These are phyloP conservation scores for Chesias legatella DNA, from an alignment of 2,888 invertebrate genomes.

Conservation along the genomic window DNA sequence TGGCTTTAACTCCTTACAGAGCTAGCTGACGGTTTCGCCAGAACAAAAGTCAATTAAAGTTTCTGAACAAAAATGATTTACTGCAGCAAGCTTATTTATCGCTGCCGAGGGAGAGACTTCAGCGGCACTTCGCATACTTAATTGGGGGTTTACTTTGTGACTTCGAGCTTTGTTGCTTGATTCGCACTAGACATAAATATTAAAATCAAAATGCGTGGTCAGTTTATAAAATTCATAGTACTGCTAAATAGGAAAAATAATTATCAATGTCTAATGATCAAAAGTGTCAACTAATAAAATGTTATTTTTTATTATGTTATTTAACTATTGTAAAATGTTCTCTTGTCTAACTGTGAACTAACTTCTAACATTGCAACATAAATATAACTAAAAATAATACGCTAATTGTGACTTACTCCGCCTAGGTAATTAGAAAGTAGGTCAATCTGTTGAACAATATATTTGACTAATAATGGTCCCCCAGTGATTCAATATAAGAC, in stretches of 20 bases:
- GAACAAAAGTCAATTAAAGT: not conserved
- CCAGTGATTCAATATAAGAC: slow-evolving; percentile 27
- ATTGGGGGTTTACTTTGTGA: not conserved
- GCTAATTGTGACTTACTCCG: too few species aligned
- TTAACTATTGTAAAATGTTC: too few species aligned
- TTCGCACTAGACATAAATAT: not conserved
- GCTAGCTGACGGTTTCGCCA: not conserved
- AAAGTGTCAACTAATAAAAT: too few species aligned
- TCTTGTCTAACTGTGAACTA: too few species aligned
- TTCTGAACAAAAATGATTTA: not conserved
- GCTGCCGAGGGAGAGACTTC: not conserved
- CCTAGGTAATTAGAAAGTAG: slow-evolving; percentile 15
- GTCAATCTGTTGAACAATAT: slow-evolving; percentile 16
- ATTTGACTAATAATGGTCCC: slow-evolving; percentile 21
- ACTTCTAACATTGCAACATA: too few species aligned
- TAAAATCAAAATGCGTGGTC: slow-evolving; percentile 8
- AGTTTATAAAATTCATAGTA: too few species aligned
- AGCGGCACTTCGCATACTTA: not conserved
- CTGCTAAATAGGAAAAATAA: too few species aligned
- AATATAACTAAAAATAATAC: too few species aligned
- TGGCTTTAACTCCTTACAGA: too few species aligned
- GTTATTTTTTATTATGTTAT: too few species aligned
- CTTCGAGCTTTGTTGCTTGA: not conserved
- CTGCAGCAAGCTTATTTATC: not conserved
- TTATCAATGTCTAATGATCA: too few species aligned